Evolutionary conservation across 2,113 vertebrate species (phyloP), one percentile per base, ranked within the genome.

Genomic region (Callionymus lyra): DNA sequence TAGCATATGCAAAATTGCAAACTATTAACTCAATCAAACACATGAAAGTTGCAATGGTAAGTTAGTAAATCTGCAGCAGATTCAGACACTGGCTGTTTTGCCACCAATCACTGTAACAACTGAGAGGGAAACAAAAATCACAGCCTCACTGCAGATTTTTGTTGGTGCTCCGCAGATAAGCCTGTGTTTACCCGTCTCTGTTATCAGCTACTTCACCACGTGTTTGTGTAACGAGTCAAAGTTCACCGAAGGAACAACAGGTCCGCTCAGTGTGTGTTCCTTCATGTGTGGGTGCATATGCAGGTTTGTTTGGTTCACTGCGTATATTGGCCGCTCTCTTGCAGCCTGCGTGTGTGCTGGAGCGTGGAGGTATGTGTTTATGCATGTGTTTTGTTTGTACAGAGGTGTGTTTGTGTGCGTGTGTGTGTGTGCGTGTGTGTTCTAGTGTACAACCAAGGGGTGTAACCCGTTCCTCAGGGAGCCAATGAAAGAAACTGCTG

Each of bases 401-500:
- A 56, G 41, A 59, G 56, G 59, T 21, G 44, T 31, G 18, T 36
- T 48, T 41, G 44, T 45, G 43, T 6, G 35, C 19, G 44, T 17
- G 44, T 50, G 49, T 56, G 47, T 53, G 43, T 37, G 38, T 49
- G 42, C 19, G 46, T 12, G 21, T 14, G 38, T 16, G 45, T 43
- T 31, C 32, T 6, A 34, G 33, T 63, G 39, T 60, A 53, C 41
- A 39, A 48, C 10, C 17, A 21, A 52, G 68, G 68, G 68, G 63
- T 68, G 74, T 70, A 68, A 72, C 77, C 69, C 6, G 21, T 71
- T 41, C 56, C 56, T 63, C 47, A 64, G 57, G 69, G 73, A 74
- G 72, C 86, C 86, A 83, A 85, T 90, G 81, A 82, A 84, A 69
- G 47, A 68, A 77, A 77, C 50, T 11, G 16, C 34, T 49, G 72